Conservation (phyloP, 2,888 invertebrate genomes). For the Caenorhabditis becei region DNA sequence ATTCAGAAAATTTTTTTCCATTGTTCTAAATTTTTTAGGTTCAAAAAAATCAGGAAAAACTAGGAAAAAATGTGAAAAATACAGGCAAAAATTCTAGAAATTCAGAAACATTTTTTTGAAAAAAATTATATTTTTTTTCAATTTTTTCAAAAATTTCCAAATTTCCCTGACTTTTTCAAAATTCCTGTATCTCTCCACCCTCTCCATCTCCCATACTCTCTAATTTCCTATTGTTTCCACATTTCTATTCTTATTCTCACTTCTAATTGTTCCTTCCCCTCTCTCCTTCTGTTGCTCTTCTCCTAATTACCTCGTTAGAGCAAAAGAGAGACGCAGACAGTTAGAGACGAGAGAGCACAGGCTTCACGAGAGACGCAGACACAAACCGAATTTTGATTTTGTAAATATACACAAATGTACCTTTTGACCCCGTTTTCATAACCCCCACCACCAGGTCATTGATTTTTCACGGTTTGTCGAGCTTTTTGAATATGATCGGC, state of each 20-base stretch:
- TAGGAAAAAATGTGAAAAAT: no score
- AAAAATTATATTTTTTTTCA: no score
- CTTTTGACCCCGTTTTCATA: background rate
- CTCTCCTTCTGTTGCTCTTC: background rate
- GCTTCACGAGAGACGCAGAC: background rate
- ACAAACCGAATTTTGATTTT: background rate
- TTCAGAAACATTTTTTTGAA: no score
- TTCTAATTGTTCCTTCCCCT: conserved; percentile 2
- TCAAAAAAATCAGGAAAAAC: no score
- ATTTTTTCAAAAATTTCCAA: background rate
- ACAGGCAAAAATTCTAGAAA: no score
- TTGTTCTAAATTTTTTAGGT: no score
- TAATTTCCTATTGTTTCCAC: background rate
- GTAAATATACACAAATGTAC: background rate
- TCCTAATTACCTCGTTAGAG: background rate
- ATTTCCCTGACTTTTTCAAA: background rate
- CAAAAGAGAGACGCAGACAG: conserved; percentile 3
- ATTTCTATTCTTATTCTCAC: background rate
- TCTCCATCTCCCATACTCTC: background rate
- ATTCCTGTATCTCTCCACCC: background rate
- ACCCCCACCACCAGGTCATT: conserved; percentile 2
- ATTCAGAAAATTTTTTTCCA: no score
- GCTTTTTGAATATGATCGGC: conserved; percentile 50
- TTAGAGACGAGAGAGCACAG: background rate
- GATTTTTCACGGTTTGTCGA: conserved; percentile 55